phyloP scores from a whole-genome alignment of 2,888 invertebrate genomes.

The Trimorus sp. region DNA sequence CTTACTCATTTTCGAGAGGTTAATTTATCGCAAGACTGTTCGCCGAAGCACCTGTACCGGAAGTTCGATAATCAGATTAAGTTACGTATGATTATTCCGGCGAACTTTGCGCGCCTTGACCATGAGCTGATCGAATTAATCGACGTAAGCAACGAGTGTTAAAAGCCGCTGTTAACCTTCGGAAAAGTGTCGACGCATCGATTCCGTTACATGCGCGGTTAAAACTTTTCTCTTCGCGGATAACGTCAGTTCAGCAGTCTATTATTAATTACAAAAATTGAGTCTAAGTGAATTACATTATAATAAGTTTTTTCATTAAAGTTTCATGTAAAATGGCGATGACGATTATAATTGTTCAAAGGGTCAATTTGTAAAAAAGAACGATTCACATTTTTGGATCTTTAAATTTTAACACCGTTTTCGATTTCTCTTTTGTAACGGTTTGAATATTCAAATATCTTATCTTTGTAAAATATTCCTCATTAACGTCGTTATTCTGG shows the following conservation, averaged over 20 bases:
- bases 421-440: no score
- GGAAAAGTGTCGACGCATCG: conserved; percentile 33
- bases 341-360: no score
- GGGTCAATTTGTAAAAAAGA: no score
- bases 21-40: conserved; percentile 33
- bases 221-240: conserved; percentile 2
- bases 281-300: conserved; percentile 23
- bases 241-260: conserved; percentile 5
- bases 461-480: no score
- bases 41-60: conserved; percentile 14
- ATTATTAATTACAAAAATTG: conserved; percentile 16
- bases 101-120: conserved; percentile 27
- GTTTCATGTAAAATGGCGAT: no score
- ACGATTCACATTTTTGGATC: no score
- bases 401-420: no score
- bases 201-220: conserved; percentile 7
- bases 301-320: conserved; percentile 1
- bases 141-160: conserved; percentile 10
- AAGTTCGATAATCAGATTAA: conserved; percentile 31
- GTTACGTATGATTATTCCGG: conserved; percentile 30
- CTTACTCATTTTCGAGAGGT: conserved; percentile 24
- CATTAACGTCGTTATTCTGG: no score
- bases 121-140: conserved; percentile 33
- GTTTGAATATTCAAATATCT: no score
- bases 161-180: background rate